Evolutionary conservation across 2,888 invertebrate species (phyloP).

Genomic region (Steinernema carpocapsae): DNA sequence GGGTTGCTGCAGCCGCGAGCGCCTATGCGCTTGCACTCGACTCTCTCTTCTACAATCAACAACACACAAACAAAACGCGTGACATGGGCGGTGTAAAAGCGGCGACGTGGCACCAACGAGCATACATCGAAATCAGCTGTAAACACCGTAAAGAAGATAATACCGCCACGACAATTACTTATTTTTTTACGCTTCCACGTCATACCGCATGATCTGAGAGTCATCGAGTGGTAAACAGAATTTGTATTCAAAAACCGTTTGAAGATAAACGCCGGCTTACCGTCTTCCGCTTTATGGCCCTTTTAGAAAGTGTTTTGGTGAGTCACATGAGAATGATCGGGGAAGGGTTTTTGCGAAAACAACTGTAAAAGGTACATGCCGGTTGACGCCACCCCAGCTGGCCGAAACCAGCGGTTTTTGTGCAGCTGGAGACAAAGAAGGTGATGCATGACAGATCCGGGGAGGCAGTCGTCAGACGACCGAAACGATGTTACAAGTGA

Average conservation of each 20-base stretch:
- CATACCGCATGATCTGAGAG: background rate
- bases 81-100: background rate
- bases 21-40: background rate
- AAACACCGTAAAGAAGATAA: slow-evolving; percentile 17
- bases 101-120: background rate
- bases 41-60: slow-evolving; percentile 10
- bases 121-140: background rate
- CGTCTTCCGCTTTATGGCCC: no score
- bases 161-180: slow-evolving; percentile 15
- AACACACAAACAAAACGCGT: slow-evolving; percentile 33
- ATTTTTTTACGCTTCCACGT: background rate
- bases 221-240: background rate
- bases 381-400: background rate
- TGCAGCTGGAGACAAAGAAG: slow-evolving; percentile 3
- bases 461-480: background rate
- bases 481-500: slow-evolving; percentile 21
- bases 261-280: no score
- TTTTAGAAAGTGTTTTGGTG: no score
- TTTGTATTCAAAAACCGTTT: no score
- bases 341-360: background rate
- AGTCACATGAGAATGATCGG: no score
- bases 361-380: background rate
- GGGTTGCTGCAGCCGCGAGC: slow-evolving; percentile 4
- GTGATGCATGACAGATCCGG: background rate
- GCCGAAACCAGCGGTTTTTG: background rate